phyloP scores from a whole-genome alignment of 1,140 invertebrate species.

The Venustaconcha ellipsiformis region DNA sequence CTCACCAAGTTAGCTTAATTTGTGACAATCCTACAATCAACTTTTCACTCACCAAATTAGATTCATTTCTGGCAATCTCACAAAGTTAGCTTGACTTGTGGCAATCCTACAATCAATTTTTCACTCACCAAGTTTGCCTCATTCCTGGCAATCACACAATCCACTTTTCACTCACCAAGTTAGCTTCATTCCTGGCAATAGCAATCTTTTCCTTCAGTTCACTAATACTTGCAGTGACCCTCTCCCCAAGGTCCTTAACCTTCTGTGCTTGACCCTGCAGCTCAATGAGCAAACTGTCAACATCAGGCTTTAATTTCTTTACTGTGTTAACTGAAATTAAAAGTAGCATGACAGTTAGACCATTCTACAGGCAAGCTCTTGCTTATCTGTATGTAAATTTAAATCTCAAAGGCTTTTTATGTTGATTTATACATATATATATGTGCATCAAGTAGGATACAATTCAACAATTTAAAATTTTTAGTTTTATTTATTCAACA shows the following conservation, averaged over 20 bases:
- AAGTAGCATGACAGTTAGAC: conserved; percentile 4
- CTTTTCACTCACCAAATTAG: background rate
- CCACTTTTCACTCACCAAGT: conserved; percentile 67
- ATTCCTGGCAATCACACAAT: background rate
- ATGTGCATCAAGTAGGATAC: too few species aligned
- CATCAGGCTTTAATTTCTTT: conserved; percentile 75
- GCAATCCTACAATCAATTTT: background rate
- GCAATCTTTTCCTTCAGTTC: conserved; percentile 82
- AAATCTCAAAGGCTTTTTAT: too few species aligned
- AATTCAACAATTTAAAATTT: background rate
- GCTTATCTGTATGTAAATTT: too few species aligned
- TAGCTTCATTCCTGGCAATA: conserved; percentile 82
- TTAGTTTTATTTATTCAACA: too few species aligned
- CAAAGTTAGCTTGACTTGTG: background rate
- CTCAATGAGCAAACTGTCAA: conserved; percentile 72
- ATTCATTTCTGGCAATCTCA: background rate
- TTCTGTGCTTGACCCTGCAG: conserved; percentile 74
- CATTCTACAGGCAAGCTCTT: background rate
- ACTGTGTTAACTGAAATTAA: conserved; percentile 76
- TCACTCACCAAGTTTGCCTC: background rate
- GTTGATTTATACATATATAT: too few species aligned
- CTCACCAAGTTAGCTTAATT: too few species aligned
- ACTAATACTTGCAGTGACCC: conserved; percentile 75
- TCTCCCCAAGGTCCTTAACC: conserved; percentile 67
- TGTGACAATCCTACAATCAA: too few species aligned